Base-by-base conservation (phyloP, 2,888 invertebrate genomes). In the Fragum fragum region DNA sequence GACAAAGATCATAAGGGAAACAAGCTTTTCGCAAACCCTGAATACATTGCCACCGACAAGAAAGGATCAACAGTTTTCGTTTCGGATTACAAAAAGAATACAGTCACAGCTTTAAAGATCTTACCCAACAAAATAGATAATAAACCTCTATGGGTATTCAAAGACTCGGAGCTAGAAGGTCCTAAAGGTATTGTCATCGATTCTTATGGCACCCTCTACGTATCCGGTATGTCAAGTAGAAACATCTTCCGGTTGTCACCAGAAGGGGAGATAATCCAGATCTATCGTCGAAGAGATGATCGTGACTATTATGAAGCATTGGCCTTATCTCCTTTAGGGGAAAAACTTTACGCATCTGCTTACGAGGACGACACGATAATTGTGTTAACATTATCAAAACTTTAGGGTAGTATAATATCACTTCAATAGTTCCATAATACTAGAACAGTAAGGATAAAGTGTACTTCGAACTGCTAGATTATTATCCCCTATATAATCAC, bases 161-260 rank as follows among this genome's bases (percentile, higher is more conserved):
- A 66, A 2, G 63, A 85, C 59, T 52, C 69, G n/a, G 82, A 82
- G 16, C 76, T 85, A 0, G 32, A 71, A 21, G 85, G 85, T 21
- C 82, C 85, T 18, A 85, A 85, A 68, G 85, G 85, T 0, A 71
- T 83, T 0, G 32, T 78, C 0, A 82, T 85, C 0, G 85, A 83
- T 42, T 36, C 29, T 9, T 42, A 76, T 42, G 85, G 82, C 23
- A 36, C 73, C 42, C 23, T 85, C 16, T 85, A 85, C 68, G 61
- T 85, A 18, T 85, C 85, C 53, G 85, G 85, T n/a, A 85, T 85
- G 85, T 72, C 80, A 21, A 81, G 79, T 26, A 36, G 85, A 11
- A 85, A 85, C 59, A 80, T 85, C 7, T 85, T 81, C 76, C 77
- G 85, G n/a, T 28, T 85, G 21, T 59, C 76, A 18, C 80, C 85